Base-by-base conservation (phyloP, 2,113 vertebrate genomes). In the Numenius arquata region DNA sequence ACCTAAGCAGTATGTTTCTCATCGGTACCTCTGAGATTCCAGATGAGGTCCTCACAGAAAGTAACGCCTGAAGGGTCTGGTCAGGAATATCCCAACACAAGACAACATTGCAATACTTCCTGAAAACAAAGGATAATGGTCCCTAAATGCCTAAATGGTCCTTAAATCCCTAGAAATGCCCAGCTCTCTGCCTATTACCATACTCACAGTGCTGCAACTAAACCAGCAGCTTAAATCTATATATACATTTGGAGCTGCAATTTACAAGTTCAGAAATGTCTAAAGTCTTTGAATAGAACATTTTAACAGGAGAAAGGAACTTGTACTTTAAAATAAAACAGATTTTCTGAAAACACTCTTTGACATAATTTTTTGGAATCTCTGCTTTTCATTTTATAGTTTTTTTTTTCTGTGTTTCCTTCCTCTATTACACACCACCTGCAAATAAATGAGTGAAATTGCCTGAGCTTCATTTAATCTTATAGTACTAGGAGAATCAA, bases 361-460 rank as follows among this genome's bases (percentile, higher is more conserved):
- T 70, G 73, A 72, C 73, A 76, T 78, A 59, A 27, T 65, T 93
- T 93, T 96, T 88, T 79, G 43, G 7, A 92, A 91, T 75, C 40
- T 81, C 88, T 96, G 92, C 74, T 96, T 95, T 93, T 85, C 62
- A 73, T 93, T 96, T 96, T 91, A 93, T 26, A 91, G 77, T 2
- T 26, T 52, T 55, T 27, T 68, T 95, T 89, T 92, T 62, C 65
- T 71, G 61, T 89, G 66, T 82, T 94, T 96, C 90, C 80, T 93
- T 93, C 85, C 79, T 92, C 47, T 68, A 0, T 26, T 75, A 84
- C 62, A 92, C 50, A 66, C 70, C 80, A 95, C 77, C 77, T 95
- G 84, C 89, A 93, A 96, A 95, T 85, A 89, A 95, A 96, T 55
- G 48, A 89, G 36, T 72, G n/a, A 91, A 96, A 91, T 85, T 79